Percentiles rank a stretch among this genome's conserved stretches.
phyloP scores from a whole-genome alignment of 2,888 invertebrate genomes.

The Himalopsyche anomala region DNA sequence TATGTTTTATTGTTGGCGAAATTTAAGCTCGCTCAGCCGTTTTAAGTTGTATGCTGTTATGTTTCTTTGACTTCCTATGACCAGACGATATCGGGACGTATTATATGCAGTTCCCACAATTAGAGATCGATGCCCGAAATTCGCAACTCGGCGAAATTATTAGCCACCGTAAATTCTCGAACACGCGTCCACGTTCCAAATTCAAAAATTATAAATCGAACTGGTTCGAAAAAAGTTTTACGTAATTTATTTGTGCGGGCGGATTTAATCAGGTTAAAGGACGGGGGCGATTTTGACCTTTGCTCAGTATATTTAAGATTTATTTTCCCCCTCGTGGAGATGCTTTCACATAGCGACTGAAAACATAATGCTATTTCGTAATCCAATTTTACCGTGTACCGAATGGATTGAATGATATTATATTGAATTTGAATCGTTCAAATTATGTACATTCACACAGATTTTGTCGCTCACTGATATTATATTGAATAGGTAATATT shows the following conservation, averaged over 20 bases:
- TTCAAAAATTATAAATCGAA: neutral
- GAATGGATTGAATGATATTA: neutral
- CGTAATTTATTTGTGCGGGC: conserved; percentile 7
- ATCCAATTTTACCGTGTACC: conserved; percentile 21
- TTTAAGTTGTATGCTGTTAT: too few species aligned
- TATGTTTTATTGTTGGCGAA: too few species aligned
- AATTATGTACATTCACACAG: too few species aligned
- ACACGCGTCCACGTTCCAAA: neutral
- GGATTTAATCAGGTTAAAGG: conserved; percentile 28
- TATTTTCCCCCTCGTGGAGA: conserved; percentile 3
- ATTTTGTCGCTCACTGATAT: too few species aligned
- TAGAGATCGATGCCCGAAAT: conserved; percentile 35
- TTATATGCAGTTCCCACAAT: neutral
- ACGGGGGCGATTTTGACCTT: conserved; percentile 14
- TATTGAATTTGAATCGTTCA: too few species aligned
- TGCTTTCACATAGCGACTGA: neutral
- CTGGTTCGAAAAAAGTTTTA: neutral
- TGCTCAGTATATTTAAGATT: neutral
- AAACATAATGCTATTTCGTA: conserved; percentile 12
- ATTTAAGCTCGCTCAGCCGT: too few species aligned
- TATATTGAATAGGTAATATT: neutral
- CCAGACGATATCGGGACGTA: too few species aligned
- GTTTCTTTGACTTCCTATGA: too few species aligned
- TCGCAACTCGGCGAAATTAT: neutral
- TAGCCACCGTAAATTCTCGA: conserved; percentile 11